These are phyloP conservation scores for Drosophila nigromelanica DNA, from an alignment of 1,140 invertebrate genomes.

Conservation along the genomic window DNA sequence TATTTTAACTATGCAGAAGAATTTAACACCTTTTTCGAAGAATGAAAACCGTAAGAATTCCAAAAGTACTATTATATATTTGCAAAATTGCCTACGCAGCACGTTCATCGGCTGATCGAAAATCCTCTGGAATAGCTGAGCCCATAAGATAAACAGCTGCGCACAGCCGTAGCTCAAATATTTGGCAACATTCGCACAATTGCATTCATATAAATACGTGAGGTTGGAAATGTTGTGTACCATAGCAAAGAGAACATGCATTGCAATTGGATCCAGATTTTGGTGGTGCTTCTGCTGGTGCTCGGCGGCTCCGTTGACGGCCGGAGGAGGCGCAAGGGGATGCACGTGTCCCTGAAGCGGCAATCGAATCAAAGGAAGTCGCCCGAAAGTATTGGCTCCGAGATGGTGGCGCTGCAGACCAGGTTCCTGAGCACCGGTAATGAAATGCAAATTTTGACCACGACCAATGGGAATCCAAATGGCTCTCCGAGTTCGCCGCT, in stretches of 20 bases:
- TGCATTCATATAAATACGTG: conserved; percentile 23
- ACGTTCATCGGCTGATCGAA: conserved; percentile 2
- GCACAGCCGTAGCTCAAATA: neutral
- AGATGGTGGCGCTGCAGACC: conserved; percentile 2
- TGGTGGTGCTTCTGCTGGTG: conserved; percentile 24
- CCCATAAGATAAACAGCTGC: conserved; percentile 15
- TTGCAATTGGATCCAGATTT: conserved; percentile 13
- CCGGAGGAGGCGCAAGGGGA: conserved; percentile 8
- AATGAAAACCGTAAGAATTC: too few relatives aligned
- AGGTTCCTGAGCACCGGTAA: neutral
- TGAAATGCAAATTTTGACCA: neutral
- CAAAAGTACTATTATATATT: too few relatives aligned
- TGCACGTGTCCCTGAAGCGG: conserved; percentile 5
- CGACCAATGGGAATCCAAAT: neutral
- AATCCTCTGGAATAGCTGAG: conserved; percentile 11
- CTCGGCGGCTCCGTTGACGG: conserved; percentile 8
- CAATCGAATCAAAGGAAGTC: conserved; percentile 20
- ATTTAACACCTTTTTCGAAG: neutral
- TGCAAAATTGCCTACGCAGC: conserved; percentile 2
- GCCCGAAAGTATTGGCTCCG: conserved; percentile 7
- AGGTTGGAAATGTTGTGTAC: neutral
- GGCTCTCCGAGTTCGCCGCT: neutral
- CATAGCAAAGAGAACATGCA: conserved; percentile 16
- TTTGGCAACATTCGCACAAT: neutral
- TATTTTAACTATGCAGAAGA: too few relatives aligned